Base-by-base conservation (phyloP, 2,113 vertebrate species). In the Probosciger aterrimus region DNA sequence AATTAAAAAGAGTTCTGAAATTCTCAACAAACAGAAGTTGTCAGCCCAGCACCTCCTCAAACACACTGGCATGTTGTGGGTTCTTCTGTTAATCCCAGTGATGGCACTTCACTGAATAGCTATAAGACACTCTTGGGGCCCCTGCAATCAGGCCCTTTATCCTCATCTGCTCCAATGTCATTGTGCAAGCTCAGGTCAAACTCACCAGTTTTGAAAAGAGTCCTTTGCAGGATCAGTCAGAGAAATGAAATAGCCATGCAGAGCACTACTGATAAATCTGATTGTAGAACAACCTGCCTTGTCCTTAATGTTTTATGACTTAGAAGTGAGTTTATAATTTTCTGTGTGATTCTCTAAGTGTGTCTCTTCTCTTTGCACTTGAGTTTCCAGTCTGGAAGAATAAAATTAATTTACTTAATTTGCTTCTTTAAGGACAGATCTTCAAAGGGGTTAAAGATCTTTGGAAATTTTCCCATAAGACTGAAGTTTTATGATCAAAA, bases 401-500 rank as follows among this genome's bases (percentile, higher is more conserved):
- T 46, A 33, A 52, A 57, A 82, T 64, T 37, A 30, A 18, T 37
- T 18, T 74, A 41, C 39, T 79, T 84, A 18, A 59, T 75, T 91
- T 81, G 12, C 25, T 87, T 62, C 31, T 78, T 85, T 78, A 88
- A 65, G 55, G 27, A 64, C 5, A 71, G 31, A 85, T 71, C 59
- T 90, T 93, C 53, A 89, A 82, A 89, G 10, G 2, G 9, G 4
- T 71, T 79, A 85, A 91, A 30, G 10, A 37, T 37, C 47, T 90
- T 88, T 90, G 69, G 71, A 94, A 91, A 86, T 44, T 41, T 95
- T 86, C 37, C 35, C 75, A 37, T 70, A 75, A 11, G 24, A 28
- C n/a, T 67, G 64, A 84, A 71, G 27, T 82, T 83, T 93, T 77
- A 80, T 80, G 53, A 91, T 67, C 62, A 94, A 97, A 86, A 82